Base-by-base conservation (phyloP, 2,888 invertebrate genomes). In the Pandemis heparana region DNA sequence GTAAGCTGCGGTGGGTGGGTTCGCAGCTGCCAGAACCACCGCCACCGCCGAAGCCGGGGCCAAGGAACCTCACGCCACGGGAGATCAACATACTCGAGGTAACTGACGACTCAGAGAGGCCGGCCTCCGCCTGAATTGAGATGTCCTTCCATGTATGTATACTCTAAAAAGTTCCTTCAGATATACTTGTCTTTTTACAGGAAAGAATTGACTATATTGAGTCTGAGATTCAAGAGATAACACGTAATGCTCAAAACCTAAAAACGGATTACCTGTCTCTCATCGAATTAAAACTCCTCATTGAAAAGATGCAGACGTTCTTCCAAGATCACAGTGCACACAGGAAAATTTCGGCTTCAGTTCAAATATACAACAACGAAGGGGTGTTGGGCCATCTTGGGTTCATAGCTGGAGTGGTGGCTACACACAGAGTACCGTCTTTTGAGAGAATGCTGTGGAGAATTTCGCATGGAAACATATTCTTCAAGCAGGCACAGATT, bases 321-420 rank as follows among this genome's bases (percentile, higher is more conserved):
- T 94, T 94, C 81, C 93, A 94, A 85, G 94, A 94, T 84, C 96
- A 97, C 91, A 96, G 96, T 82, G 96, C 91, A 0, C 94, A 90
- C 63, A 89, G 91, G 74, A 94, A 92, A 80, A 92, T 94, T 12
- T 94, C 94, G 0, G 92, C 93, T 0, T 92, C 94, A 32, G 93
- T 94, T 0, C 92, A 92, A 65, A 79, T 85, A 6, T 92, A 93
- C 73, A 93, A 93, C 76, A 92, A 91, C 39, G 94, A 95, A 32
- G 92, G 90, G 0, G 89, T 89, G 1, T 76, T 91, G 1, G 94
- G 91, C 0, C 94, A 94, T 68, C 86, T 94, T 0, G 94, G 94
- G 0, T 94, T 94, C 71, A 94, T 94, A 16, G 91, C 94, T 41
- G 94, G 94, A 0, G 93, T 94, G 0, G 94, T 94, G 10, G 86